Evolutionary conservation across 2,797 vertebrate species (phyloP), one percentile per base, ranked within the genome.

Genomic region (Siniperca obscura): DNA sequence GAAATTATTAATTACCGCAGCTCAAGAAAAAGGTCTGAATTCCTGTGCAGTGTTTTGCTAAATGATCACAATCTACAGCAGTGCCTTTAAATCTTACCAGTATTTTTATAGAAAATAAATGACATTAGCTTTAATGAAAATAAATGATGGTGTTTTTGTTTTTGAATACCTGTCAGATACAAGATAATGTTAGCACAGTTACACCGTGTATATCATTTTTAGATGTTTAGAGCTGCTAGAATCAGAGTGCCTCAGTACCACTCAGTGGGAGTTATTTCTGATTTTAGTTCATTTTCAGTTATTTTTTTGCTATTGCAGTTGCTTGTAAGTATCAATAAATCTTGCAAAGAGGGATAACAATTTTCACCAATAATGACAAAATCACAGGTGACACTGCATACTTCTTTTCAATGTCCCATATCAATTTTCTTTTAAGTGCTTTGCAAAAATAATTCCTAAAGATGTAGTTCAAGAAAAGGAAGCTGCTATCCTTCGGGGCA

Each of bases 1-100:
- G 55, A 82, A 76, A 80, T 81, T 25, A 85, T 83, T 80, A 69
- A 67, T 67, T 48, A 65, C 70, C 1, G 12, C 60, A 46, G 42
- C 40, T 70, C 9, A 7, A 67, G 55, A 40, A 17, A 44, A 2
- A 60, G 42, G 53, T 84, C 17, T 71, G 70, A 60, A 60, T 72
- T 59, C 27, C n/a, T 55, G 13, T 61, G 38, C 21, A 42, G 60
- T 77, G n/a, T 76, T 85, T 81, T 46, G 67, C 9, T 25, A 34
- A 79, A 74, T 74, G 13, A 73, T 68, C 53, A 44, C 42, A 79
- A 52, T 71, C 76, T 53, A 57, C 46, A 42, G 38, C 36, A 56
- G 12, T 9, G 10, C 30, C 30, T 70, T 64, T 59, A 36, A 78
- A 66, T 77, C 21, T 50, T 22, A 42, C 22, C 11, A 42, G 17